Conservation (phyloP, 2,113 vertebrate species). For the Pituophis catenifer region DNA sequence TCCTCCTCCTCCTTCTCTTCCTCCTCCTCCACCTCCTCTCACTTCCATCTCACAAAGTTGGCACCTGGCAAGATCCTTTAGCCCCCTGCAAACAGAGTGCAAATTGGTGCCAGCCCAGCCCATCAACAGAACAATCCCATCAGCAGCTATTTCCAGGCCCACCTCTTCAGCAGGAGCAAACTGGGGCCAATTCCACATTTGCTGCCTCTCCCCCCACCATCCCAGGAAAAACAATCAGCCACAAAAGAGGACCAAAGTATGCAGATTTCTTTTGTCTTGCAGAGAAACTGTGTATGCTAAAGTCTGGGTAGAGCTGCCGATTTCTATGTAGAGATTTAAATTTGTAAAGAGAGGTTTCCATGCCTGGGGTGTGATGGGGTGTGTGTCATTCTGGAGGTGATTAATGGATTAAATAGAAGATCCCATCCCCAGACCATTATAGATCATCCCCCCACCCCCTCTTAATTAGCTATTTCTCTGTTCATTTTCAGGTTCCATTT, state of each 20-base stretch:
- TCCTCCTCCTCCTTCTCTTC: too few species aligned
- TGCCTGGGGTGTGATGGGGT: too few species aligned
- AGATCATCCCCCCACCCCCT: too few species aligned
- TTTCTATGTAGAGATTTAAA: background rate
- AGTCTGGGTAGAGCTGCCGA: background rate
- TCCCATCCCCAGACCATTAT: background rate
- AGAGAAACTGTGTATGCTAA: background rate
- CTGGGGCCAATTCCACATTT: background rate
- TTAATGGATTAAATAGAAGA: background rate
- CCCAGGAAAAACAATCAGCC: background rate
- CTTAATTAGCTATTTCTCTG: background rate
- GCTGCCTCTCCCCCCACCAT: background rate
- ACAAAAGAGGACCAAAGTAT: background rate
- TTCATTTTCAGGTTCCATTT: background rate
- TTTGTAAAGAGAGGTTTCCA: background rate
- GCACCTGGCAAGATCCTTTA: background rate
- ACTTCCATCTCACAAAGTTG: slow-evolving; percentile 3
- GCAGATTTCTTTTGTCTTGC: background rate
- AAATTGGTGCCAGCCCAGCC: slow-evolving; percentile 32
- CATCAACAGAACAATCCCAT: slow-evolving; percentile 30
- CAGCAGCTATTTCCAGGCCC: background rate
- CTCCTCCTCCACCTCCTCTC: too few species aligned
- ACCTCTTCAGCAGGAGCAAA: background rate
- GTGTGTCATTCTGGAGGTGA: background rate
- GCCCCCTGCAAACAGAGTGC: slow-evolving; percentile 51